Base-by-base conservation (phyloP, 2,113 vertebrate species). In the Tupaia tana region DNA sequence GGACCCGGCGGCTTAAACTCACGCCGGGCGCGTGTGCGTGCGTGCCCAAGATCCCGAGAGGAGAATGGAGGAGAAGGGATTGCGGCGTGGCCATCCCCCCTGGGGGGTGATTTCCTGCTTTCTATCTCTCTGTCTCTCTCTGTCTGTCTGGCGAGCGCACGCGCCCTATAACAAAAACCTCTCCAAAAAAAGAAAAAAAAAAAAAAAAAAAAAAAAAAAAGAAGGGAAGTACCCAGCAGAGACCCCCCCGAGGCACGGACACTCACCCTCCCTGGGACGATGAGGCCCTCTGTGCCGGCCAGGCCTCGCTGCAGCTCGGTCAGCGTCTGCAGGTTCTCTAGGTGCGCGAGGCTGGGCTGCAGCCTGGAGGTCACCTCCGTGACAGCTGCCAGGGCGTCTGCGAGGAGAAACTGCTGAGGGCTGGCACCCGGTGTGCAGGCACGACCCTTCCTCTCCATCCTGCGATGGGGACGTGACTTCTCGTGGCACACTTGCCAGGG, bases 271-370 rank as follows among this genome's bases (percentile, higher is more conserved):
- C 99, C 99, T 0, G 99, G 99, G 9, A 98, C 97, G 0, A 98
- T 98, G 54, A 99, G 98, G 70, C 99, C 99, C 89, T 99, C 99
- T 0, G 99, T 97, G 20, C 99, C 99, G 0, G 99, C 99, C 97
- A 99, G 97, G 97, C 99, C 99, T 0, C 99, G 98, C 98, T 99
- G 99, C 86, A 99, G 98, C 98, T 99, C 99, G 0, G 98, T 99
- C 13, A 99, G 99, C 98, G 99, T 99, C 98, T 99, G 99, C 94
- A 99, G 99, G 25, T 99, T 99, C 96, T 99, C 99, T 97, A 99
- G 98, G 20, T 99, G 99, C 92, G 99, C 98, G 6, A 99, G 99
- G 94, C 99, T 99, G 97, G 98, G 99, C 97, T 99, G 99, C 3
- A 99, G 99, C 90, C 98, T 98, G 2, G 99, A 96, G 0, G 98